Base-by-base conservation (phyloP, 2,113 vertebrate genomes). In the Lucifuga dentata region DNA sequence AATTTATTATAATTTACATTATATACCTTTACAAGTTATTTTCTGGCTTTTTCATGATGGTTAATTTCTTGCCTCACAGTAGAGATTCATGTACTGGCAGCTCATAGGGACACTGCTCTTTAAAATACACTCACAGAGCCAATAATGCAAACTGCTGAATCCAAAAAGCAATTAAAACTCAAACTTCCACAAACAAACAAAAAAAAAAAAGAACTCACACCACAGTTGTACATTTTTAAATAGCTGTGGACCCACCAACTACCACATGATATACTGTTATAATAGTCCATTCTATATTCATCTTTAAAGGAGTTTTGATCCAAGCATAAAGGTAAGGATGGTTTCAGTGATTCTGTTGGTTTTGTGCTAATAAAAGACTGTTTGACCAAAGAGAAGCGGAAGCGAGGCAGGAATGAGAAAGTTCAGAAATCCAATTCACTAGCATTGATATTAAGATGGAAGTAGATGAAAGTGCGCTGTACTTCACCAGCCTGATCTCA, bases 401-500 rank as follows among this genome's bases (percentile, higher is more conserved):
- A n/a, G n/a, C n/a, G 38, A 5, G 13, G 6, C 4, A 40, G 26
- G 19, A 10, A 57, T n/a, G n/a, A n/a, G n/a, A n/a, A n/a, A n/a
- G n/a, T n/a, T n/a, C n/a, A n/a, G n/a, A n/a, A n/a, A n/a, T n/a
- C n/a, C n/a, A n/a, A n/a, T n/a, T n/a, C n/a, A n/a, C n/a, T n/a
- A n/a, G n/a, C n/a, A n/a, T n/a, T 5, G 26, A 43, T 66, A 73
- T 73, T 49, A 55, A n/a, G 15, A 33, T 61, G 56, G n/a, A 49
- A 67, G 62, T 56, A 70, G 46, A 86, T 56, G 17, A 66, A 33
- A 46, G 65, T 2, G 5, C 2, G 38, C 56, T 41, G 26, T 57
- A 48, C 45, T 66, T 74, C 8, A 50, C 21, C 56, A 45, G 64
- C 50, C 40, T 21, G 20, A 73, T 64, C 44, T 67, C 64, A 58